These are phyloP conservation scores for Pitta sordida DNA, from an alignment of 2,113 vertebrate genomes.

Conservation along the genomic window DNA sequence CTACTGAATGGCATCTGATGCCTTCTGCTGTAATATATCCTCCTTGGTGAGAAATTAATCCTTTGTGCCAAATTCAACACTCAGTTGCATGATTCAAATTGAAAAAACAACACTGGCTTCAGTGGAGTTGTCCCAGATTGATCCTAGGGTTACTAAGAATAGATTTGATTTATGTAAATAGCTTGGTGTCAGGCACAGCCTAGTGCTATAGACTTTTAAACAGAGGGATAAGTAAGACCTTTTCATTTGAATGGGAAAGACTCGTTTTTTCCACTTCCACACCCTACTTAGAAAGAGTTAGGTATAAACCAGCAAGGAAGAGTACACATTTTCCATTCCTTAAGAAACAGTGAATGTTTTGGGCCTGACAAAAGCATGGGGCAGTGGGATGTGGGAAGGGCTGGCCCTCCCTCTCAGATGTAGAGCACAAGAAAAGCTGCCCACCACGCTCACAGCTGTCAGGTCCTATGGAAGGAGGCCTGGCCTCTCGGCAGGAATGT, in stretches of 20 bases:
- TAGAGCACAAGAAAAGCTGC: background rate
- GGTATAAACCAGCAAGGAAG: background rate
- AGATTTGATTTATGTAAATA: constrained; percentile 16
- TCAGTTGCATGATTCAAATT: background rate
- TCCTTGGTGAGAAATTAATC: constrained; percentile 19
- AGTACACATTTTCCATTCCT: background rate
- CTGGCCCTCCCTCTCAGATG: background rate
- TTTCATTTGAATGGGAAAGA: background rate
- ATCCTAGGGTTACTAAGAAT: background rate
- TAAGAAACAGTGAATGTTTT: background rate
- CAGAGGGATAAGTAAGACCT: background rate
- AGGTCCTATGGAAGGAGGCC: background rate
- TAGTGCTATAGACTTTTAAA: background rate
- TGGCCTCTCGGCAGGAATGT: background rate
- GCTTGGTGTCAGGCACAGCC: background rate
- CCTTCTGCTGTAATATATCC: background rate
- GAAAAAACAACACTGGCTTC: background rate
- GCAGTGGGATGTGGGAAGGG: background rate
- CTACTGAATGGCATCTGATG: background rate
- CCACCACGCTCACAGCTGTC: background rate
- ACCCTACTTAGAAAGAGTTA: background rate
- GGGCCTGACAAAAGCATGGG: background rate
- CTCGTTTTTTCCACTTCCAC: background rate
- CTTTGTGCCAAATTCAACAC: constrained; percentile 22
- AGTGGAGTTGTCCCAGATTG: constrained; percentile 1